Evolutionary conservation across 92 coral and sea anemone species (phyloP).

Genomic region (Porites rus): DNA sequence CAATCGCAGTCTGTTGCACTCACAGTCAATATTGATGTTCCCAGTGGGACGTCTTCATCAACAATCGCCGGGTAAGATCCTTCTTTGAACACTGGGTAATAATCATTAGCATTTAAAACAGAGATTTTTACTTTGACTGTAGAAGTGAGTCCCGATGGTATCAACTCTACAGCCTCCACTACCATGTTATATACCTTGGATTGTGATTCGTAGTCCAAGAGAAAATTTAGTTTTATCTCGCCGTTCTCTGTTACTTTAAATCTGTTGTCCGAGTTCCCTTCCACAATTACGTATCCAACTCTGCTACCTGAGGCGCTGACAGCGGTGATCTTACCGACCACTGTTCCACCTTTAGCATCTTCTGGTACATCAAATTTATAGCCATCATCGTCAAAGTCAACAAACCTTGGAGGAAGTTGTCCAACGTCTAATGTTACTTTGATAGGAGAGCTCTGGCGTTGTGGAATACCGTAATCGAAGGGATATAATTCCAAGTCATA

Average conservation of each 20-base stretch:
- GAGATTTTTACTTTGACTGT: conserved; percentile 60
- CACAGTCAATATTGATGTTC: conserved; percentile 77
- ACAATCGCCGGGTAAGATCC: conserved; percentile 68
- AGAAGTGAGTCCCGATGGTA: conserved; percentile 67
- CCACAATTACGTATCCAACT: conserved; percentile 70
- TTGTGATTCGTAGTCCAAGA: conserved; percentile 79
- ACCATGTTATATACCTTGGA: conserved; percentile 54
- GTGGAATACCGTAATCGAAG: conserved; percentile 88
- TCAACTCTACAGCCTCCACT: conserved; percentile 68
- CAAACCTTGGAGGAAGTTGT: conserved; percentile 77
- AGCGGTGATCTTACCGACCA: conserved; percentile 77
- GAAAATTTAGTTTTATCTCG: conserved; percentile 70
- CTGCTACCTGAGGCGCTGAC: conserved; percentile 77
- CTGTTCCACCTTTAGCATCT: conserved; percentile 62
- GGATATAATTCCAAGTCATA: conserved; percentile 63
- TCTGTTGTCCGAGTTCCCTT: conserved; percentile 62
- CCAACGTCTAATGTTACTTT: conserved; percentile 65
- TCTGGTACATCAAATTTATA: conserved; percentile 78
- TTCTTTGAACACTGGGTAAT: conserved; percentile 72
- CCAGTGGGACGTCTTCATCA: conserved; percentile 64
- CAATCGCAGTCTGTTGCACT: conserved; percentile 96
- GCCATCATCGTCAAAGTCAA: conserved; percentile 52
- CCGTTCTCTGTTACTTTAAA: conserved; percentile 71
- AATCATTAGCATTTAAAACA: conserved; percentile 74
- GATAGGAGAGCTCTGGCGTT: conserved; percentile 62